Conservation (phyloP, 1,140 invertebrate species). For the Eueides isabella region DNA sequence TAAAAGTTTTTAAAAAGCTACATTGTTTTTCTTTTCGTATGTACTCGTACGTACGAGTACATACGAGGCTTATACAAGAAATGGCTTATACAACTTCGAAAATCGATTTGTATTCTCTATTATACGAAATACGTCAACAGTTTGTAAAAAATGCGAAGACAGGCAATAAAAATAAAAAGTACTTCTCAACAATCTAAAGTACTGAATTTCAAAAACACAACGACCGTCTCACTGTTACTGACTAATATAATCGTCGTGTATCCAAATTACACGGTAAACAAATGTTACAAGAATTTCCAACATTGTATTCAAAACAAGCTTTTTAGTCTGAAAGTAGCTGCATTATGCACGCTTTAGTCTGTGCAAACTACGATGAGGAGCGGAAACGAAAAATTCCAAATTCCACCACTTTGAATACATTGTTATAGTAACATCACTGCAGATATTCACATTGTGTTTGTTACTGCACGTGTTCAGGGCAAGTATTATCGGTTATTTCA, state of each 20-base stretch:
- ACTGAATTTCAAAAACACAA: background rate
- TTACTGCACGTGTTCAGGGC: conserved; percentile 11
- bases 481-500: conserved; percentile 19
- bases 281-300: background rate
- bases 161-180: too few relatives aligned
- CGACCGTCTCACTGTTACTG: background rate
- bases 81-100: too few relatives aligned
- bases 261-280: background rate
- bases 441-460: conserved; percentile 25
- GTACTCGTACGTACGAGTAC: too few relatives aligned
- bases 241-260: background rate
- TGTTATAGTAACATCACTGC: conserved; percentile 37
- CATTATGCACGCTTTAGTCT: conserved; percentile 39
- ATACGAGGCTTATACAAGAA: too few relatives aligned
- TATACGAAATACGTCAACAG: too few relatives aligned
- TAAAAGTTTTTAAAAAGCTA: too few relatives aligned
- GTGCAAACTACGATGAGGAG: conserved; percentile 34
- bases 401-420: conserved; percentile 36
- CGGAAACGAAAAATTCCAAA: conserved; percentile 45
- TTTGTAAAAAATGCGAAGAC: too few relatives aligned
- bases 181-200: background rate
- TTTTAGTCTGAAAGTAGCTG: conserved; percentile 26
- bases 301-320: conserved; percentile 17
- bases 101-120: too few relatives aligned
- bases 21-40: too few relatives aligned